Evolutionary conservation across 2,888 invertebrate genomes (phyloP).

Genomic region (Tenodera sinensis): DNA sequence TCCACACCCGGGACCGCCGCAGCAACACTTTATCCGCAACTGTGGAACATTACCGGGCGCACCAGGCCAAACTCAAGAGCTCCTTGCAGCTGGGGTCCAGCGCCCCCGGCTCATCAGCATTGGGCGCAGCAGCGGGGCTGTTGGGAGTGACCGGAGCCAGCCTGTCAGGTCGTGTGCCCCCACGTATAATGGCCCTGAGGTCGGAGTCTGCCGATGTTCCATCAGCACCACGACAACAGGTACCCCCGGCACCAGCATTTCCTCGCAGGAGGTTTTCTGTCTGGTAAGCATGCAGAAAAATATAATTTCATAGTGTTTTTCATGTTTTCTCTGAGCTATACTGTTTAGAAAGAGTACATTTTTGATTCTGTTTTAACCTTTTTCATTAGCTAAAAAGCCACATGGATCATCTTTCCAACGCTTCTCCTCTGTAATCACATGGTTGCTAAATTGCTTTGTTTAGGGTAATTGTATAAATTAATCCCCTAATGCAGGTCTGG

Average conservation of each 20-base stretch:
- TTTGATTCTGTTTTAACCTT: no score
- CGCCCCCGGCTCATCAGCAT: neutral
- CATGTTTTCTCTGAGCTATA: no score
- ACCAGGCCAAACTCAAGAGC: constrained; percentile 1
- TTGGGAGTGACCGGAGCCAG: neutral
- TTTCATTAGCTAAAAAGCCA: no score
- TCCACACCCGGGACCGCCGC: constrained; percentile 40
- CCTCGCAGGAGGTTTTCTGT: constrained; percentile 46
- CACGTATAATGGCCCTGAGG: constrained; percentile 29
- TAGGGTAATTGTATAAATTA: no score
- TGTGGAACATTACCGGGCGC: constrained; percentile 17
- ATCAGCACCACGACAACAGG: constrained; percentile 38
- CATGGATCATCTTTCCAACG: no score
- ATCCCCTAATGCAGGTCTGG: no score
- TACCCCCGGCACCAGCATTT: constrained; percentile 29
- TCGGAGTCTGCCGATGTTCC: constrained; percentile 34
- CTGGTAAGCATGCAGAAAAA: constrained; percentile 42
- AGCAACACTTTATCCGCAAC: constrained; percentile 11
- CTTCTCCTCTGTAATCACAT: no score
- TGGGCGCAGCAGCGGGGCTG: constrained; percentile 1
- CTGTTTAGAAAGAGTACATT: no score
- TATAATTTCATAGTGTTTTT: no score
- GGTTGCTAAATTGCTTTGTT: no score
- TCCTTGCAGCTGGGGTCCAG: neutral
- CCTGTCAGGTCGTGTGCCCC: neutral